Evolutionary conservation across 2,888 invertebrate species (phyloP).

Genomic region (Altica lythri): DNA sequence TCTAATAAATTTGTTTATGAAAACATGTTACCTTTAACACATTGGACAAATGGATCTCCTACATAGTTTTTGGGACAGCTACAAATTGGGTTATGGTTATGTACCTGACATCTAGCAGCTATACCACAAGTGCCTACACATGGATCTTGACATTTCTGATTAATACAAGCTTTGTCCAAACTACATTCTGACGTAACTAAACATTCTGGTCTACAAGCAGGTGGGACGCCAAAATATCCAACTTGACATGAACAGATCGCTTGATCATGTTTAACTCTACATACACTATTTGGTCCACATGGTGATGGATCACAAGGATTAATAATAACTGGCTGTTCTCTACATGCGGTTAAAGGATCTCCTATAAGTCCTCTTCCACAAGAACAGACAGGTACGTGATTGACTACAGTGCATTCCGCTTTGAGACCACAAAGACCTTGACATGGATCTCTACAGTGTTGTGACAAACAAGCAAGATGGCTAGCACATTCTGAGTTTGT

Average conservation of each 20-base stretch:
- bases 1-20: neutral
- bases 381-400: constrained; percentile 82
- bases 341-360: constrained; percentile 82
- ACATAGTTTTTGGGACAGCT: constrained; percentile 63
- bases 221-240: constrained; percentile 65
- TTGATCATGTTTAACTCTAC: constrained; percentile 61
- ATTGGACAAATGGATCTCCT: constrained; percentile 66
- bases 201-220: constrained; percentile 66
- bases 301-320: constrained; percentile 66
- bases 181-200: constrained; percentile 65
- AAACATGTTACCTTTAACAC: constrained; percentile 56
- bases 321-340: constrained; percentile 58
- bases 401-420: constrained; percentile 80
- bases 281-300: constrained; percentile 66
- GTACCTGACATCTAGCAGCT: constrained; percentile 63
- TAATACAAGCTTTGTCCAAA: constrained; percentile 65
- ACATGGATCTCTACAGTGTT: constrained; percentile 86
- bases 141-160: constrained; percentile 67
- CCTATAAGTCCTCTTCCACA: constrained; percentile 78
- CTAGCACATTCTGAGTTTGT: constrained; percentile 80
- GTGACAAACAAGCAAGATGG: constrained; percentile 77
- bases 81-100: constrained; percentile 68
- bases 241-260: constrained; percentile 67
- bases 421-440: constrained; percentile 82
- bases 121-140: constrained; percentile 66